A percentile compares a stretch with the other conserved stretches of the same genome.
phyloP scores from a whole-genome alignment of 1,140 invertebrate species.

The Zaprionus inermis region DNA sequence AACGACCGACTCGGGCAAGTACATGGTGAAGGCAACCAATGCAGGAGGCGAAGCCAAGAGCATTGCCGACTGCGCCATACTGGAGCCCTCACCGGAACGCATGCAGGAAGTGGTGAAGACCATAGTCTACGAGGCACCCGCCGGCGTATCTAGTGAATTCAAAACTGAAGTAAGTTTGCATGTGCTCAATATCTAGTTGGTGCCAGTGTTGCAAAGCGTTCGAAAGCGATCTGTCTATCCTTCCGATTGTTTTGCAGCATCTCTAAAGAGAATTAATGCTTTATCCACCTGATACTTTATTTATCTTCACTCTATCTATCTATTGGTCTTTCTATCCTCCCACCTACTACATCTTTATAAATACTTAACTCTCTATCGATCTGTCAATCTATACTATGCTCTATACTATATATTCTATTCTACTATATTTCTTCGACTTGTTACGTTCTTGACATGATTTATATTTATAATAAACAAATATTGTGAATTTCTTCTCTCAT shows the following conservation, averaged over 20 bases:
- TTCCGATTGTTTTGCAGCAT: not conserved
- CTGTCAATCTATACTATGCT: slow-evolving; percentile 25
- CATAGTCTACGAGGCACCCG: slow-evolving; percentile 86
- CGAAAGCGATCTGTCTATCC: not conserved
- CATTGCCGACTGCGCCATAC: slow-evolving; percentile 90
- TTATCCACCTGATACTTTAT: slow-evolving; percentile 39
- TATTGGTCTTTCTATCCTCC: slow-evolving; percentile 7
- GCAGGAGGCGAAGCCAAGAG: slow-evolving; percentile 91
- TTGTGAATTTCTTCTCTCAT: slow-evolving; percentile 82
- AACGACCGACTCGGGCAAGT: slow-evolving; percentile 88
- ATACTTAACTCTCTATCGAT: slow-evolving; percentile 24
- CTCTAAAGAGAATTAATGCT: not conserved
- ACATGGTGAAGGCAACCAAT: slow-evolving; percentile 90
- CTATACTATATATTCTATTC: slow-evolving; percentile 28
- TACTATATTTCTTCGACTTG: slow-evolving; percentile 49
- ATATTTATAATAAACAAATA: slow-evolving; percentile 67
- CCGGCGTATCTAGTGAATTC: slow-evolving; percentile 56
- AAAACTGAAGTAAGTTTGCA: slow-evolving; percentile 84
- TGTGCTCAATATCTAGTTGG: slow-evolving; percentile 76
- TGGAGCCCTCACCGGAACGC: slow-evolving; percentile 89
- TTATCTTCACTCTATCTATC: slow-evolving; percentile 22
- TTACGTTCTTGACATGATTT: slow-evolving; percentile 56
- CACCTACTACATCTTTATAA: slow-evolving; percentile 20
- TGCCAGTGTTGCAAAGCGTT: slow-evolving; percentile 6
- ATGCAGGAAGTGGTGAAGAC: slow-evolving; percentile 89